These are phyloP conservation scores for Hylia prasina DNA, from an alignment of 2,113 vertebrate genomes.

Conservation along the genomic window DNA sequence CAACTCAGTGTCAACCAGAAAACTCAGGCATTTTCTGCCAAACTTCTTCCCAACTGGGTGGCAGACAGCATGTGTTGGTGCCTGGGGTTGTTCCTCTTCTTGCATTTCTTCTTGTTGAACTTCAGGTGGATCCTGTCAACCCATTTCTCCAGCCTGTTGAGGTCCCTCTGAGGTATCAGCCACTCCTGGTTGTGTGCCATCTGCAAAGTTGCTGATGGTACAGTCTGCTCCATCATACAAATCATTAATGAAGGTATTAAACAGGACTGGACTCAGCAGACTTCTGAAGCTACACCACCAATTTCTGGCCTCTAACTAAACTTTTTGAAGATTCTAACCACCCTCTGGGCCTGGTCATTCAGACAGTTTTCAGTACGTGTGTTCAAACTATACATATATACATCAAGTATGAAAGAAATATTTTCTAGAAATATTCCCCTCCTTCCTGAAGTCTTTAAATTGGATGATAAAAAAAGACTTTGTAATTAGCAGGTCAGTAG, in stretches of 20 bases:
- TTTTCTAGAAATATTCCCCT: neutral
- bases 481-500: neutral
- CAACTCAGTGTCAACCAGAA: rapidly evolving
- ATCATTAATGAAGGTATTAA: neutral
- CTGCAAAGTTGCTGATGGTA: neutral
- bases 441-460: neutral
- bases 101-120: neutral
- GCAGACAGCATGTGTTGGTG: neutral
- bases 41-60: neutral
- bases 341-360: neutral
- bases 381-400: neutral
- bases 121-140: neutral
- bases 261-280: neutral
- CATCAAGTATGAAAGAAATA: neutral
- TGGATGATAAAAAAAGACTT: neutral
- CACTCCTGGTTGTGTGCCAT: neutral
- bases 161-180: neutral
- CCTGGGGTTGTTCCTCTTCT: neutral
- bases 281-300: rapidly evolving
- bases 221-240: neutral
- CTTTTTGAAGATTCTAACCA: neutral
- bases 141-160: neutral
- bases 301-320: neutral
- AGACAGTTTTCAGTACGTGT: neutral
- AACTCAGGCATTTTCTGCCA: neutral